Conservation (phyloP, 2,888 invertebrate genomes). For the Crematogaster levior region DNA sequence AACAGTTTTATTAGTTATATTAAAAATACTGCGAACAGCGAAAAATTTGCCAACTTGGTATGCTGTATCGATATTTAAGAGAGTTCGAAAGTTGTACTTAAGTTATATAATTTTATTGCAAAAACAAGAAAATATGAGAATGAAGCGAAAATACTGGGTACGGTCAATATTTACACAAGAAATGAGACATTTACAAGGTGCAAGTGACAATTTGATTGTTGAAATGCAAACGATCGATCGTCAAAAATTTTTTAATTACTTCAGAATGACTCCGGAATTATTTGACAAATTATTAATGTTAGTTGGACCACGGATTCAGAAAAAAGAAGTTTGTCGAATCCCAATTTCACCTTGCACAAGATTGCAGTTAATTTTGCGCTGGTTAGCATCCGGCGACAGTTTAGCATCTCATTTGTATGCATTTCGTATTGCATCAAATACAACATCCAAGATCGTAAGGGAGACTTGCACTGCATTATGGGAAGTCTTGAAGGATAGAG, state of each 20-base stretch:
- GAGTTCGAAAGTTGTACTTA: conserved; percentile 16
- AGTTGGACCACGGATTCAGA: conserved; percentile 48
- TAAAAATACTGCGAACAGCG: conserved; percentile 20
- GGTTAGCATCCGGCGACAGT: conserved; percentile 59
- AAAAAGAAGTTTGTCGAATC: conserved; percentile 41
- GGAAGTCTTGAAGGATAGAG: conserved; percentile 36
- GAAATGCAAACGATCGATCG: conserved; percentile 40
- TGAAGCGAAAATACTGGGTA: conserved; percentile 10
- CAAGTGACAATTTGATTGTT: conserved; percentile 47
- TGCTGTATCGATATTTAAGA: conserved; percentile 27
- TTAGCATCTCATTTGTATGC: conserved; percentile 56
- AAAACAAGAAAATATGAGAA: background rate
- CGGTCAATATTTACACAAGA: background rate
- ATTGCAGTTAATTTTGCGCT: conserved; percentile 50
- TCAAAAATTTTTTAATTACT: conserved; percentile 56
- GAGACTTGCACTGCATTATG: conserved; percentile 58
- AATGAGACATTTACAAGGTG: conserved; percentile 31
- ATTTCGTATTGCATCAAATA: conserved; percentile 52
- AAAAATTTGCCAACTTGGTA: conserved; percentile 10
- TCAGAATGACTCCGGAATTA: conserved; percentile 52
- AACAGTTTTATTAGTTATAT: conserved; percentile 45
- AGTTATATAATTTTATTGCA: background rate
- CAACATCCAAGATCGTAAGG: conserved; percentile 54
- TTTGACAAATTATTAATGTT: conserved; percentile 55
- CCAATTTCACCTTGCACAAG: conserved; percentile 43